Conservation (phyloP, 2,113 vertebrate species). For the Telmatochromis sp. region DNA sequence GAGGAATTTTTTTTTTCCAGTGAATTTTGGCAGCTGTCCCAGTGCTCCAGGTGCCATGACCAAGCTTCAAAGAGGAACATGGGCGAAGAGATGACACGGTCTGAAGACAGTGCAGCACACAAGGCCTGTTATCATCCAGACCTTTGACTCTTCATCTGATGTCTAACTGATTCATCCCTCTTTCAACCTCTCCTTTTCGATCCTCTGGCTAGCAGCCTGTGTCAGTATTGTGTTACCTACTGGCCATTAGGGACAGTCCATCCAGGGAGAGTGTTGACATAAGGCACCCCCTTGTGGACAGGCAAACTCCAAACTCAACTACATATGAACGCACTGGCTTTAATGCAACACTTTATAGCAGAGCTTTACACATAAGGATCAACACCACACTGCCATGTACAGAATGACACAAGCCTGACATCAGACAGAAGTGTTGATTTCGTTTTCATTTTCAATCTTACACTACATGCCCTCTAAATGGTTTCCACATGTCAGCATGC, state of each 20-base stretch:
- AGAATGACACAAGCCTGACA: not conserved
- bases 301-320: not conserved
- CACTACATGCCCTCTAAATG: not conserved
- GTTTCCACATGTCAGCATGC: not conserved
- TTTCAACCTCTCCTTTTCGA: not conserved
- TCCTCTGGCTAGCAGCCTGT: not conserved
- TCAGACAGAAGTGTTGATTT: not conserved
- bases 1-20: not conserved
- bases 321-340: not conserved
- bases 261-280: not conserved
- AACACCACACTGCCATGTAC: not conserved
- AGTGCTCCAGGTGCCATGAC: slow-evolving; percentile 31
- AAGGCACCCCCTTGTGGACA: slow-evolving; percentile 55
- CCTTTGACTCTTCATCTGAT: slow-evolving; percentile 23
- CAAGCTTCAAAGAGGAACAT: slow-evolving; percentile 36
- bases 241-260: not conserved
- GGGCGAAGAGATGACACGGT: slow-evolving; percentile 10
- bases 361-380: not conserved
- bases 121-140: slow-evolving; percentile 32
- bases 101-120: not conserved
- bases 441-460: not conserved
- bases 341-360: not conserved
- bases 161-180: slow-evolving; percentile 20
- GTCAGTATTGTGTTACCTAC: not conserved
- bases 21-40: slow-evolving; percentile 28